Base-by-base conservation (phyloP, 1,140 invertebrate genomes). In the Drosophila littoralis region DNA sequence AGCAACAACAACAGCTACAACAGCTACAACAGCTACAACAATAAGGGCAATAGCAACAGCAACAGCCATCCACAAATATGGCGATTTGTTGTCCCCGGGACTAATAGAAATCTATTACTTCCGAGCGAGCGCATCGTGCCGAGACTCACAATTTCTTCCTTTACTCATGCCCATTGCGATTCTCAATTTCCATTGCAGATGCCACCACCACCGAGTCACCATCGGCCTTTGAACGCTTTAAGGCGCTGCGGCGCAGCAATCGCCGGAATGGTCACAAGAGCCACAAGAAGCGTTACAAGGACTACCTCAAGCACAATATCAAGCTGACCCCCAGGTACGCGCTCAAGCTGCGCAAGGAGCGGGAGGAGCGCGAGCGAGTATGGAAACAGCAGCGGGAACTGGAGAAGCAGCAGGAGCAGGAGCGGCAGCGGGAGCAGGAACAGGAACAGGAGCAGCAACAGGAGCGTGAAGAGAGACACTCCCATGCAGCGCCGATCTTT, bases 211-310 rank as follows among this genome's bases (percentile, higher is more conserved):
- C 51, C 9, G 42, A 7, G 17, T 50, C 38, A 13, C 50, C 81
- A 1, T 82, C 89, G 5, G 74, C 81, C 6, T 91, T 91, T 55
- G 90, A 91, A 36, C 77, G 76, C 2, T 81, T 86, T 35, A 91
- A 91, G 77, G 81, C 83, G 15, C 46, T 78, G 55, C 73, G 83
- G 9, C 77, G 90, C 46, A 91, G 68, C 59, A 81, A 54, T 73
- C 79, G 77, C 55, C 78, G 71, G 36, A 78, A 76, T 17, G 90
- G 90, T 3, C 90, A 91, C 79, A 91, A 89, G 78, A 86, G 42
- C 17, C 83, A 91, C 75, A 91, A 91, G 74, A 91, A 91, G 51
- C 80, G 81, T 32, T 91, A 91, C 60, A 91, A 91, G 77, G 82
- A 91, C 65, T 91, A 88, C 42, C 69, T 91, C 43, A 77, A 70